Conservation (phyloP, 2,888 invertebrate genomes). For the Polylopha cassiicola region DNA sequence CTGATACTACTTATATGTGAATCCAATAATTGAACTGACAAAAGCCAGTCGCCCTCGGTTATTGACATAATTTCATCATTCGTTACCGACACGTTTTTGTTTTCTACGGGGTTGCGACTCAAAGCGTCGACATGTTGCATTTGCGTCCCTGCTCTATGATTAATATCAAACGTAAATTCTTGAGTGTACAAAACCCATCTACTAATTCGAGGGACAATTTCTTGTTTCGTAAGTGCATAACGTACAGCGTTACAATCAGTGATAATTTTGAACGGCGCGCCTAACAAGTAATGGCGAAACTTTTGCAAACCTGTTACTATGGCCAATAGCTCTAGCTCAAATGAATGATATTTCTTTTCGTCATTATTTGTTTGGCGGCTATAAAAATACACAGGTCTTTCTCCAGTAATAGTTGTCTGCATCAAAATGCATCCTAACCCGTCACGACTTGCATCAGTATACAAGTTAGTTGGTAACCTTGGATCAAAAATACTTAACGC, state of each 20-base stretch:
- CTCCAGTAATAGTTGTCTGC: not conserved
- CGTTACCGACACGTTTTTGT: not conserved
- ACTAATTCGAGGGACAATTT: not conserved
- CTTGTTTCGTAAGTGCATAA: not conserved
- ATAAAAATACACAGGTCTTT: conserved; percentile 6
- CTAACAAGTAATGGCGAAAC: not conserved
- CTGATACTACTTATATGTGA: conserved; percentile 2
- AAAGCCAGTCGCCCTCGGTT: conserved; percentile 4
- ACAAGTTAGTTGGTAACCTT: not conserved
- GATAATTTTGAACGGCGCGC: not conserved
- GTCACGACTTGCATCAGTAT: conserved; percentile 2
- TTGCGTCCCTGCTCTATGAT: not conserved
- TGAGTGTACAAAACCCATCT: conserved; percentile 5
- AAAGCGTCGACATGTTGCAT: conserved; percentile 6
- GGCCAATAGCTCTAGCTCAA: conserved; percentile 4
- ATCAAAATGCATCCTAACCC: conserved; percentile 1
- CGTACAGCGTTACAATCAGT: not conserved
- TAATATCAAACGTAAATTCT: conserved; percentile 1
- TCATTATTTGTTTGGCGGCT: conserved; percentile 4
- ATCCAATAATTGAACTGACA: conserved; percentile 8
- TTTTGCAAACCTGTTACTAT: not conserved
- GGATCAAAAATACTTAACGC: conserved; percentile 1
- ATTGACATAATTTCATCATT: conserved; percentile 5
- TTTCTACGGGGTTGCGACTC: not conserved
- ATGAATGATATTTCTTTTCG: conserved; percentile 5